Conservation (phyloP, 2,113 vertebrate species). For the Parotia lawesii region DNA sequence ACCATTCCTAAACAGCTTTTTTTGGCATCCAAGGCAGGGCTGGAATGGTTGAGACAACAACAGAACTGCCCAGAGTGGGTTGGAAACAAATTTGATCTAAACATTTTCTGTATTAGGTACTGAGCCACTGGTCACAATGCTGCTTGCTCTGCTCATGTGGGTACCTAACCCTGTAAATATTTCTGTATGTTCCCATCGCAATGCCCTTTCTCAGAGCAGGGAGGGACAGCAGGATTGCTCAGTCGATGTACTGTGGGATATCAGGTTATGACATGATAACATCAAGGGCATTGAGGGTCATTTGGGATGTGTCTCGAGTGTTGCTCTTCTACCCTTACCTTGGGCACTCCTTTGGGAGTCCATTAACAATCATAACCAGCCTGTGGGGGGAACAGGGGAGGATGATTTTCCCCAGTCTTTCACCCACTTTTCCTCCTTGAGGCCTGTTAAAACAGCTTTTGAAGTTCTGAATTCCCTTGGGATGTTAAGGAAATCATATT, state of each 20-base stretch:
- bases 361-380: neutral
- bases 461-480: neutral
- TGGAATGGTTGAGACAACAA: neutral
- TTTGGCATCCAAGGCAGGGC: neutral
- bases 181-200: neutral
- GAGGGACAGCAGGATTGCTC: neutral
- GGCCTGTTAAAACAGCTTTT: neutral
- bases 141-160: neutral
- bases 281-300: neutral
- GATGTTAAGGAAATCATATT: neutral
- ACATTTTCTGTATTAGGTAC: neutral
- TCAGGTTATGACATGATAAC: neutral
- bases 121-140: neutral
- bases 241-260: neutral
- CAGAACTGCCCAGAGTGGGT: neutral
- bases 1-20: neutral
- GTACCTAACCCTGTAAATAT: neutral
- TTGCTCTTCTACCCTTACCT: neutral
- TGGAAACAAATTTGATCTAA: neutral
- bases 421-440: neutral
- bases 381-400: neutral
- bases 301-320: neutral
- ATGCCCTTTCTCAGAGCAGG: neutral
- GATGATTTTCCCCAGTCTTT: neutral
- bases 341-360: neutral